These are phyloP conservation scores for Gari tellinella DNA, from an alignment of 2,888 invertebrate species.

Conservation along the genomic window DNA sequence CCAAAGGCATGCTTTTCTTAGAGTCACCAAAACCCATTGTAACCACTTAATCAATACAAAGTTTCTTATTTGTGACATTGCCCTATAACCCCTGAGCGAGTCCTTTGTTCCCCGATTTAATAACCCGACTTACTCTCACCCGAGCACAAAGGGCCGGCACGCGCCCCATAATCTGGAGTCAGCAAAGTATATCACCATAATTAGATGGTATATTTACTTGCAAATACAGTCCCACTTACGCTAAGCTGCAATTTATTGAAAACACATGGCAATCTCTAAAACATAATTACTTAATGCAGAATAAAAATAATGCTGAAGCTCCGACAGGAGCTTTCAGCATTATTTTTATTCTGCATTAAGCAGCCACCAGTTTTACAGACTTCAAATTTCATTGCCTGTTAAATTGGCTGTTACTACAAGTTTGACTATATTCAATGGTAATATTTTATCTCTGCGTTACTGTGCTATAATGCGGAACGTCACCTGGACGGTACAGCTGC, in stretches of 20 bases:
- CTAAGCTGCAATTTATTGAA: too few relatives aligned
- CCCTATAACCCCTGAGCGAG: slow-evolving; percentile 36
- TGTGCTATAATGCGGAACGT: slow-evolving; percentile 26
- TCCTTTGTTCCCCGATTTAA: slow-evolving; percentile 58
- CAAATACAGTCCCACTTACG: slow-evolving; percentile 53
- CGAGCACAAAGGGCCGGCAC: slow-evolving; percentile 32
- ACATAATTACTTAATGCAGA: too few relatives aligned
- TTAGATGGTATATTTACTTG: slow-evolving; percentile 64
- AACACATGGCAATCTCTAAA: too few relatives aligned
- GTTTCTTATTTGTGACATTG: slow-evolving; percentile 55
- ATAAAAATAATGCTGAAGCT: too few relatives aligned
- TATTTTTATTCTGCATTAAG: too few relatives aligned
- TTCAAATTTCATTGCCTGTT: too few relatives aligned
- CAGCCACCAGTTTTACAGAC: too few relatives aligned
- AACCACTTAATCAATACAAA: slow-evolving; percentile 48
- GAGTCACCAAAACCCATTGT: too few relatives aligned
- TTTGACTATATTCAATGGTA: too few relatives aligned
- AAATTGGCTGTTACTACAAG: too few relatives aligned
- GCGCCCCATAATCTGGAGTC: slow-evolving; percentile 40
- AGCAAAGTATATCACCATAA: slow-evolving; percentile 60
- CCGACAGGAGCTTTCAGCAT: too few relatives aligned
- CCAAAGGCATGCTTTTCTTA: too few relatives aligned
- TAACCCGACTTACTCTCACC: slow-evolving; percentile 49
- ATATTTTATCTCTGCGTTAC: slow-evolving; percentile 11
- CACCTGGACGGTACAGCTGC: slow-evolving; percentile 60